Percentiles rank a stretch among this genome's conserved stretches.
These are phyloP conservation scores for Trichomalopsis sarcophagae DNA, from an alignment of 1,140 invertebrate genomes.

Conservation along the genomic window DNA sequence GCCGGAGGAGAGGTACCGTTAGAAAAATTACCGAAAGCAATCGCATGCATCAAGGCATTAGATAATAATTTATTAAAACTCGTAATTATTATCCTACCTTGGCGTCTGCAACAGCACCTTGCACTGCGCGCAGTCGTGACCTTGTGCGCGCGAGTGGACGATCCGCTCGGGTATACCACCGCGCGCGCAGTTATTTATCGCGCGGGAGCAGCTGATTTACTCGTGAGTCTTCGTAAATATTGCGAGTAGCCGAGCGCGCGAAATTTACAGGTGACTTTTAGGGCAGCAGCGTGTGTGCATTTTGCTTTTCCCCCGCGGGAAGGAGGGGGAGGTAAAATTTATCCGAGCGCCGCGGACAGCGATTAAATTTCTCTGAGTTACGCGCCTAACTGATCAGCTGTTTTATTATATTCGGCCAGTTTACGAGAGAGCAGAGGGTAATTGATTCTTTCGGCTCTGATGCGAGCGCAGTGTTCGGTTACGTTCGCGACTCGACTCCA, in stretches of 20 bases:
- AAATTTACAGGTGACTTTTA: slow-evolving; percentile 36
- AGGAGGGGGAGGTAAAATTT: background rate
- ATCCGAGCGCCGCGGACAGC: background rate
- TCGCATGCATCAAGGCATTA: slow-evolving; percentile 2
- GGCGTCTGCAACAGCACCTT: background rate
- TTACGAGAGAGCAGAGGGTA: background rate
- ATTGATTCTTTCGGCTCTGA: background rate
- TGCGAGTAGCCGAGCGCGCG: background rate
- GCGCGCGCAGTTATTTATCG: slow-evolving; percentile 32
- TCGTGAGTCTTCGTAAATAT: slow-evolving; percentile 11
- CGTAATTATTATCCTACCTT: slow-evolving; percentile 23
- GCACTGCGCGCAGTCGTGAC: background rate
- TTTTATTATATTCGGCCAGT: background rate
- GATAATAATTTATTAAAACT: slow-evolving; percentile 43
- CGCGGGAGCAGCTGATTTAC: slow-evolving; percentile 21
- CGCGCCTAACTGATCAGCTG: background rate
- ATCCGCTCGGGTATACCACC: background rate
- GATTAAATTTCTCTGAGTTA: slow-evolving; percentile 31
- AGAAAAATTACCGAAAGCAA: slow-evolving; percentile 35
- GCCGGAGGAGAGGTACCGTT: slow-evolving; percentile 15
- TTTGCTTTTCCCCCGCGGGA: background rate
- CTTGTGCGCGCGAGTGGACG: background rate
- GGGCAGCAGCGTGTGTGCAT: background rate
- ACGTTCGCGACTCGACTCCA: background rate
- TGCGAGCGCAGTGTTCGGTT: background rate